phyloP scores from a whole-genome alignment of 2,113 vertebrate species.

The Nematolebias whitei region DNA sequence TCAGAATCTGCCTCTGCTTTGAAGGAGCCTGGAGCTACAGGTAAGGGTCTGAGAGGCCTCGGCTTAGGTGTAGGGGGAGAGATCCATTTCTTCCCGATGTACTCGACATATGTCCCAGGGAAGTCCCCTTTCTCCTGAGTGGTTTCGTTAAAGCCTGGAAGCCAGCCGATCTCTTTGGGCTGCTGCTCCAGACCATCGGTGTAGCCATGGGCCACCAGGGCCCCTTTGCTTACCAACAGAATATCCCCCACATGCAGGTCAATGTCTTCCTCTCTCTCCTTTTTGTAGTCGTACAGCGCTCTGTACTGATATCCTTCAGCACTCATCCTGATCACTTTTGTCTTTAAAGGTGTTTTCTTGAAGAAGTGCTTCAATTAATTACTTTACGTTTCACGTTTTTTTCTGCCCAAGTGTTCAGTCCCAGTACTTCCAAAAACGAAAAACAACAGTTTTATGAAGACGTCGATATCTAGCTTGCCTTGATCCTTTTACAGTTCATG shows the following conservation, averaged over 20 bases:
- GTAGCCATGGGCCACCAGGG: constrained; percentile 89
- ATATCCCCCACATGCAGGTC: constrained; percentile 92
- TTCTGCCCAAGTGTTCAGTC: constrained; percentile 28
- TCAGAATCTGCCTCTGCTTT: constrained; percentile 87
- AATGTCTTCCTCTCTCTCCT: constrained; percentile 95
- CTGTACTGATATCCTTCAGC: constrained; percentile 96
- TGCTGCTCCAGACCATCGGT: constrained; percentile 90
- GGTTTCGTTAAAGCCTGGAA: constrained; percentile 94
- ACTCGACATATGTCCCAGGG: constrained; percentile 97
- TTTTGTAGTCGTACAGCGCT: constrained; percentile 95
- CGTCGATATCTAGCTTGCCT: constrained; percentile 46
- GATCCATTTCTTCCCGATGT: constrained; percentile 92
- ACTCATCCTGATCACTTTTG: constrained; percentile 83
- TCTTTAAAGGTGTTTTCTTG: constrained; percentile 30
- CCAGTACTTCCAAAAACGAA: constrained; percentile 9
- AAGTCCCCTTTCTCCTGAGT: constrained; percentile 97
- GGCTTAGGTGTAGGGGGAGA: constrained; percentile 96
- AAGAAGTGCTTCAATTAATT: background rate
- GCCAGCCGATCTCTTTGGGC: constrained; percentile 95
- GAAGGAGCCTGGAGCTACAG: constrained; percentile 85
- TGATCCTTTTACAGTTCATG: constrained; percentile 63
- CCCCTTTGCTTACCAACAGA: constrained; percentile 92
- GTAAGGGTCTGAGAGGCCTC: constrained; percentile 91
- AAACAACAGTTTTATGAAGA: constrained; percentile 2
- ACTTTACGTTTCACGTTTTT: constrained; percentile 23